Evolutionary conservation across 2,888 invertebrate genomes (phyloP), one percentile per base, ranked within the genome.

Genomic region (Netelia melanura): DNA sequence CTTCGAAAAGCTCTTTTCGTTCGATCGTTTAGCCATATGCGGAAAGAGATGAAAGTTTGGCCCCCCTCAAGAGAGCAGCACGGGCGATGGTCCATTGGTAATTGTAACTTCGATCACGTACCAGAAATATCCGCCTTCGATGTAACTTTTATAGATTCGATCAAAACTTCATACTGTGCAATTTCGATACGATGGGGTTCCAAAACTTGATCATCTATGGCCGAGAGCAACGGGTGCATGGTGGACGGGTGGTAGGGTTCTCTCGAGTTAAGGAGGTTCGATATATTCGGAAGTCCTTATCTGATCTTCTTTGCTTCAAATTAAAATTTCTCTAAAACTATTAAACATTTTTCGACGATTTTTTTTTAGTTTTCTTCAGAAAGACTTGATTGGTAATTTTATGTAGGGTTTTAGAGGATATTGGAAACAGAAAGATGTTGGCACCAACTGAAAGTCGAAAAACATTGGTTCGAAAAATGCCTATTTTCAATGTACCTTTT

Each of bases 131-230:
- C 84, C 84, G 81, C 74, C 70, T 75, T 64, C n/a, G 70, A 52
- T 74, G 77, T 68, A 78, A 81, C 81, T 84, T 84, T 81, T 81
- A 78, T 78, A 78, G 74, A 81, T 65, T 64, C 78, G 44, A 77
- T 81, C 64, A 78, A 65, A 81, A 84, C 84, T 78, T 78, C 44
- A 52, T 70, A 74, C 81, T 61, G 43, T 72, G 74, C 78, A 84
- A 81, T 84, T 84, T 84, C 70, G 44, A 54, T 78, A 65, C 64
- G 74, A 58, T 21, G 62, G 17, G 44, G 61, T 70, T 21, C 68
- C 38, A 58, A 74, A 58, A 72, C 74, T 84, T 84, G 74, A 58
- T 70, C 62, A 25, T 61, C 44, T 56, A 74, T 44, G 61, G 76
- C 58, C 68, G 23, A 67, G 64, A 6, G 38, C 38, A 6, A 38